Conservation (phyloP, 1,140 invertebrate genomes). For the Sycophaga agraensis region DNA sequence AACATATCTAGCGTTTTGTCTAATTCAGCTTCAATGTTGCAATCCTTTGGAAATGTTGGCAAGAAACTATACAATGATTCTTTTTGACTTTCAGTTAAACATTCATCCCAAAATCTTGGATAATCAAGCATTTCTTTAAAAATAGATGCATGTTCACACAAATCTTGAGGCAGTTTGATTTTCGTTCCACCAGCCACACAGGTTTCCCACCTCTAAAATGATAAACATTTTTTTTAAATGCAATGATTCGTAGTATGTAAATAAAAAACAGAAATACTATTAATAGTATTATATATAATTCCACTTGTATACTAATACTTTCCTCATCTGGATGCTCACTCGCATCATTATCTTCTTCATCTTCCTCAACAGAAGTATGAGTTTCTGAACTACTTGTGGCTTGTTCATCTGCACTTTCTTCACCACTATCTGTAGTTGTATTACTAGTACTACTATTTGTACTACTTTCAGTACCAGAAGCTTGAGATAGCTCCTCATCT, state of each 20-base stretch:
- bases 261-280: no score
- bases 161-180: constrained; percentile 58
- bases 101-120: constrained; percentile 60
- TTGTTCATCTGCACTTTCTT: constrained; percentile 46
- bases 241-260: not conserved
- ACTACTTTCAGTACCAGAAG: constrained; percentile 48
- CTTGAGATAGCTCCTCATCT: constrained; percentile 50
- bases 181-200: constrained; percentile 50
- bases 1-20: constrained; percentile 63
- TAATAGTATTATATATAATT: no score
- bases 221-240: constrained; percentile 1
- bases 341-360: constrained; percentile 45
- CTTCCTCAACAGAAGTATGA: constrained; percentile 45
- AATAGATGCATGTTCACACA: constrained; percentile 59
- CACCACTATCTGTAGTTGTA: constrained; percentile 49
- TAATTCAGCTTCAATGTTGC: constrained; percentile 60
- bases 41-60: constrained; percentile 65
- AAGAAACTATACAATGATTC: constrained; percentile 56
- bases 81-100: constrained; percentile 58
- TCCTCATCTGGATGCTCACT: constrained; percentile 36
- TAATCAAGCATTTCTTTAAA: constrained; percentile 61
- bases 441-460: constrained; percentile 49
- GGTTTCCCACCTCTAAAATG: constrained; percentile 54
- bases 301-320: constrained; percentile 27
- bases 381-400: constrained; percentile 41